Conservation (phyloP, 2,797 vertebrate species). For the Channallabes apus region DNA sequence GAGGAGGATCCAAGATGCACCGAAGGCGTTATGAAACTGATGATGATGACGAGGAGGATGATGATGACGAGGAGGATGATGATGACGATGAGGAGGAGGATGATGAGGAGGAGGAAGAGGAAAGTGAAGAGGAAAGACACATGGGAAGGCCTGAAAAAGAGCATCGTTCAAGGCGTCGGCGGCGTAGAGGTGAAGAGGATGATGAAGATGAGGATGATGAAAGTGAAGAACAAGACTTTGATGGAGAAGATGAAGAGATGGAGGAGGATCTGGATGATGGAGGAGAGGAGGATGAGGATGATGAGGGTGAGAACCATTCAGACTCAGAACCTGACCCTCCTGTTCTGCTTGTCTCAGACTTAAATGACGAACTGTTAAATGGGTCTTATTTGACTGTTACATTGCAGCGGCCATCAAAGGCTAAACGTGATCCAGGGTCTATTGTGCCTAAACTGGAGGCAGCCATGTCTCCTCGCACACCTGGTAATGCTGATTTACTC, state of each 20-base stretch:
- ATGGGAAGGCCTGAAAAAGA: slow-evolving; percentile 55
- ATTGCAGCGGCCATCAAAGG: slow-evolving; percentile 88
- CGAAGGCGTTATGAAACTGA: slow-evolving; percentile 74
- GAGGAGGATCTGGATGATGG: slow-evolving; percentile 87
- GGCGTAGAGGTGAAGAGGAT: slow-evolving; percentile 49
- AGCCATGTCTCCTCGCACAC: slow-evolving; percentile 78
- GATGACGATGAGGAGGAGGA: slow-evolving; percentile 50
- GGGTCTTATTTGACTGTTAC: slow-evolving; percentile 96
- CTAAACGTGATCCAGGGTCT: slow-evolving; percentile 78
- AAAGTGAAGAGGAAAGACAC: slow-evolving; percentile 54
- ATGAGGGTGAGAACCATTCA: slow-evolving; percentile 85
- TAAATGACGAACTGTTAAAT: slow-evolving; percentile 81
- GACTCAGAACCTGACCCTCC: slow-evolving; percentile 89
- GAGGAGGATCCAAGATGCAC: slow-evolving; percentile 74
- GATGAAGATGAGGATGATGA: slow-evolving; percentile 72
- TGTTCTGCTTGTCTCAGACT: slow-evolving; percentile 76
- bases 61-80: slow-evolving; percentile 53
- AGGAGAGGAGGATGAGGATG: slow-evolving; percentile 79
- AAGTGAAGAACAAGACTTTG: slow-evolving; percentile 67
- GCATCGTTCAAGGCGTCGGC: slow-evolving; percentile 44
- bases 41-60: slow-evolving; percentile 68
- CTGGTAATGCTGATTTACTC: slow-evolving; percentile 57
- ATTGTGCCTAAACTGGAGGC: slow-evolving; percentile 95
- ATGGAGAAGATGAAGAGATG: slow-evolving; percentile 74
- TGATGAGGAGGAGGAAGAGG: slow-evolving; percentile 54